phyloP scores from a whole-genome alignment of 2,113 vertebrate genomes.

The Trogon melanurus region DNA sequence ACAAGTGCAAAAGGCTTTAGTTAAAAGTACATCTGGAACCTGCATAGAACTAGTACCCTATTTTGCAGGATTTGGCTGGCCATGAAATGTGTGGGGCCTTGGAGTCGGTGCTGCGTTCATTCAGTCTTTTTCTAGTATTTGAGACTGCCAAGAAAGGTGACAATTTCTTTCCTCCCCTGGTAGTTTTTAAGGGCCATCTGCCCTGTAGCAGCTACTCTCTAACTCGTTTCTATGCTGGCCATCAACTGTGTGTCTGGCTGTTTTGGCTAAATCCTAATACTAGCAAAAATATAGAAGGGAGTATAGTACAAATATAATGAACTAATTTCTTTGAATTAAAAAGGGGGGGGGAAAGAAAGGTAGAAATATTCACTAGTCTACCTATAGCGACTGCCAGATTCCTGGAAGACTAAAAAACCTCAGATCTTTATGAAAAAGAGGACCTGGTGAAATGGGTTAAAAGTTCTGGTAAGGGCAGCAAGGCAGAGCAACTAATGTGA shows the following conservation, averaged over 20 bases:
- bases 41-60: not conserved
- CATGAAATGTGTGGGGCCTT: constrained; percentile 43
- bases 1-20: not conserved
- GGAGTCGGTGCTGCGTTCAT: not conserved
- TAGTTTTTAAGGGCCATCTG: not conserved
- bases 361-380: not conserved
- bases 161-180: constrained; percentile 18
- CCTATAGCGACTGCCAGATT: not conserved
- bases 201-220: not conserved
- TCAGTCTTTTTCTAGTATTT: not conserved
- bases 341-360: not conserved
- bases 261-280: not conserved
- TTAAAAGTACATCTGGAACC: constrained; percentile 29
- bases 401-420: not conserved
- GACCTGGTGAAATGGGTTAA: not conserved
- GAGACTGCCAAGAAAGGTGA: constrained; percentile 40
- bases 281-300: not conserved
- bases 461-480: not conserved
- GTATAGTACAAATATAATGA: not conserved
- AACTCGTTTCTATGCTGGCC: not conserved
- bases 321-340: not conserved
- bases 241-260: not conserved
- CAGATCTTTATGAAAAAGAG: not conserved
- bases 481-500: not conserved
- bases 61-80: constrained; percentile 40